Percentiles rank a stretch among this genome's conserved stretches.
These are phyloP conservation scores for Eupeodes latifasciatus DNA, from an alignment of 2,888 invertebrate species.

Conservation along the genomic window DNA sequence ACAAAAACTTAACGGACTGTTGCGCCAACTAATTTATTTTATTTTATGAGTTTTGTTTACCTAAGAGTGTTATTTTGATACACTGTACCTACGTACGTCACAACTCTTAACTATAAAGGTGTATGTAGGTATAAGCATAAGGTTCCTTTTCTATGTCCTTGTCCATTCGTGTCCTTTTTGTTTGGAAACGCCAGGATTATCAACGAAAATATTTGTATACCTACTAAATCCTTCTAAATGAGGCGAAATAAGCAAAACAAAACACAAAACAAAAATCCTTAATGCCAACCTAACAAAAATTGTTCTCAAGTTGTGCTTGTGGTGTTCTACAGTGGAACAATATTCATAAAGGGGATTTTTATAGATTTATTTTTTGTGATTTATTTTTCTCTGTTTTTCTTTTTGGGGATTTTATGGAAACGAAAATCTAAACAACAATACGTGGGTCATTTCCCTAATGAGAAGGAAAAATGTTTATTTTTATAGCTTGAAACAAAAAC, in stretches of 20 bases:
- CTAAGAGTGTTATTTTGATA: no score
- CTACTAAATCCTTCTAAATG: slow-evolving; percentile 30
- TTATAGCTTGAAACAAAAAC: slow-evolving; percentile 32
- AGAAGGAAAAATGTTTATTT: slow-evolving; percentile 64
- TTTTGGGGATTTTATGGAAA: slow-evolving; percentile 44
- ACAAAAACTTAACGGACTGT: no score
- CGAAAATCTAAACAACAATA: slow-evolving; percentile 71
- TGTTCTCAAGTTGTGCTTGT: background rate
- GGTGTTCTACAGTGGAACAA: background rate
- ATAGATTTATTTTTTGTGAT: slow-evolving; percentile 34
- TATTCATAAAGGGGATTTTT: slow-evolving; percentile 51
- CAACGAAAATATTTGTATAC: background rate
- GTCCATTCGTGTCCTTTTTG: background rate
- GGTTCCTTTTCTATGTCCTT: no score
- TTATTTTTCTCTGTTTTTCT: slow-evolving; percentile 18
- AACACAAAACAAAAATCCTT: background rate
- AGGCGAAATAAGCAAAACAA: background rate
- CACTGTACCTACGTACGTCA: no score
- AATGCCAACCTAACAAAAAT: background rate
- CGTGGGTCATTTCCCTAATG: slow-evolving; percentile 75
- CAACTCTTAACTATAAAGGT: no score
- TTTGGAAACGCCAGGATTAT: slow-evolving; percentile 18
- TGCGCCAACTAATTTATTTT: no score
- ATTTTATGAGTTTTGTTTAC: no score
- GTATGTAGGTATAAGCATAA: no score